Evolutionary conservation across 2,797 vertebrate species (phyloP).

Genomic region (Smutsia gigantea): DNA sequence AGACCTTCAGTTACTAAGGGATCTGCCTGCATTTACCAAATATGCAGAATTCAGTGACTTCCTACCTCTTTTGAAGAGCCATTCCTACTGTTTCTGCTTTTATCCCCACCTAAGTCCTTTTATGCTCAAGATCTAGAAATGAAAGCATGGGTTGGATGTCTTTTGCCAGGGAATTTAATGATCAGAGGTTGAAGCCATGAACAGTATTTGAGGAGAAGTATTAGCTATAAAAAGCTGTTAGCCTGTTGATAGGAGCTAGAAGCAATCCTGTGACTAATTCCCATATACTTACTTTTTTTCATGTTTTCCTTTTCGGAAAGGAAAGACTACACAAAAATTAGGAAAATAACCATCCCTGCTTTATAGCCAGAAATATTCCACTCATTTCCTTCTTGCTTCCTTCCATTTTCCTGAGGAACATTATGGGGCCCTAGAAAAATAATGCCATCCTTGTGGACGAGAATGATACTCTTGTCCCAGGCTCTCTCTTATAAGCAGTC

Average conservation of each 20-base stretch:
- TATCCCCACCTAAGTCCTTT: conserved; percentile 21
- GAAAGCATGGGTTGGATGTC: conserved; percentile 55
- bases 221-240: conserved; percentile 60
- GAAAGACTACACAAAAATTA: conserved; percentile 61
- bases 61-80: conserved; percentile 35
- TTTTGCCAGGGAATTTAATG: conserved; percentile 62
- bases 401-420: conserved; percentile 54
- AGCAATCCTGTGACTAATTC: conserved; percentile 58
- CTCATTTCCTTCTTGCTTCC: conserved; percentile 37
- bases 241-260: conserved; percentile 45
- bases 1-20: not conserved
- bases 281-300: conserved; percentile 42
- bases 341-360: conserved; percentile 26
- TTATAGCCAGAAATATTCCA: conserved; percentile 44
- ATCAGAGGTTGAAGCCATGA: conserved; percentile 55
- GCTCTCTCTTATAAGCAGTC: not conserved
- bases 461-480: not conserved
- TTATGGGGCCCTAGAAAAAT: not conserved
- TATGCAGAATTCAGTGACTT: conserved; percentile 54
- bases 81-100: conserved; percentile 44
- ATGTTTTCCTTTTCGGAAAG: conserved; percentile 48
- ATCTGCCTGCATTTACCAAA: conserved; percentile 23
- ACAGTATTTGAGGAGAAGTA: conserved; percentile 57
- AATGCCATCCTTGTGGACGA: not conserved
- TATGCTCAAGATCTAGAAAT: conserved; percentile 62